Conservation (phyloP, 2,888 invertebrate genomes). For the Notodonta dromedarius region DNA sequence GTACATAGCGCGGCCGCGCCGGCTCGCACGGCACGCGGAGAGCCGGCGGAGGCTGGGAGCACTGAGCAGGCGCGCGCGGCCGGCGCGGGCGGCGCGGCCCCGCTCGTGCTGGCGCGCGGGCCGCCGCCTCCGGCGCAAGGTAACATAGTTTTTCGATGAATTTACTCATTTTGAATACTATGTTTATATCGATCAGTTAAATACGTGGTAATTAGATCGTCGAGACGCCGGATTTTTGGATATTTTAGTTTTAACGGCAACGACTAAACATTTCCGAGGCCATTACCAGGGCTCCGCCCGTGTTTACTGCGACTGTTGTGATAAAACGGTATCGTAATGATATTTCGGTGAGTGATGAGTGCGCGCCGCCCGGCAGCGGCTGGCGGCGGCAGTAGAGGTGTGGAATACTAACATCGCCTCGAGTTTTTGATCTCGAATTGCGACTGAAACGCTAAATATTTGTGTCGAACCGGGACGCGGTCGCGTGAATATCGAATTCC, state of each 20-base stretch:
- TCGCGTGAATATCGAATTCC: slow-evolving; percentile 9
- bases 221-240: slow-evolving; percentile 31
- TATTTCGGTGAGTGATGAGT: slow-evolving; percentile 40
- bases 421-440: slow-evolving; percentile 73
- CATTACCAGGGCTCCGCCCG: slow-evolving; percentile 50
- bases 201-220: slow-evolving; percentile 32
- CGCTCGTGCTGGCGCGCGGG: no score
- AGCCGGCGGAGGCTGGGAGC: no score
- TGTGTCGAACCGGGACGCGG: slow-evolving; percentile 6
- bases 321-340: slow-evolving; percentile 51
- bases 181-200: slow-evolving; percentile 40
- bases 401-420: slow-evolving; percentile 44
- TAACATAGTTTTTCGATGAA: slow-evolving; percentile 62
- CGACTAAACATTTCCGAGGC: slow-evolving; percentile 47
- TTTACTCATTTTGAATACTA: slow-evolving; percentile 60
- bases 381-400: slow-evolving; percentile 37
- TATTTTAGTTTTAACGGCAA: slow-evolving; percentile 34
- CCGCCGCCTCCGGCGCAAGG: slow-evolving; percentile 26
- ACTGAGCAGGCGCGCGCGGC: no score
- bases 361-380: slow-evolving; percentile 11
- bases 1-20: no score
- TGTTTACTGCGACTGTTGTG: slow-evolving; percentile 54
- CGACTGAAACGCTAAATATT: slow-evolving; percentile 46
- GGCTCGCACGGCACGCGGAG: no score
- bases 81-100: no score